phyloP scores from a whole-genome alignment of 2,888 invertebrate genomes.

The Ennomos fuscantarius region DNA sequence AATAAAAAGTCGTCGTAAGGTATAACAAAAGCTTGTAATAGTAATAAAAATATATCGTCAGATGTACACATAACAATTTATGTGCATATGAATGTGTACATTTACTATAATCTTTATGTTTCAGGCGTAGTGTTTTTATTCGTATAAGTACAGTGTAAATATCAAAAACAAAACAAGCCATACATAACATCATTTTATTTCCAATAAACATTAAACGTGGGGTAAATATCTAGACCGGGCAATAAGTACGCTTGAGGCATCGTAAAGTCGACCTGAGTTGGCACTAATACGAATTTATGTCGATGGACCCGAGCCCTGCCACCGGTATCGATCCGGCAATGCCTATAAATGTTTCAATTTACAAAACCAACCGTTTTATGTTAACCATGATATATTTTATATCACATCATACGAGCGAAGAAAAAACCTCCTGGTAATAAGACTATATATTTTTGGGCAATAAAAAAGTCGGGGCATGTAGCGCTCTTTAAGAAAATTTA shows the following conservation, averaged over 20 bases:
- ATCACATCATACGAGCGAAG: conserved; percentile 38
- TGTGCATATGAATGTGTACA: too few relatives aligned
- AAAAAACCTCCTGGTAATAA: conserved; percentile 32
- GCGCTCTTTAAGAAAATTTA: neutral
- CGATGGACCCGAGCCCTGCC: conserved; percentile 68
- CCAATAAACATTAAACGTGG: conserved; percentile 62
- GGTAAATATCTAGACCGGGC: conserved; percentile 68
- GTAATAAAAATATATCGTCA: too few relatives aligned
- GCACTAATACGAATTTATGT: conserved; percentile 84
- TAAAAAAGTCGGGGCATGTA: conserved; percentile 30
- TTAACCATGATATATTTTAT: conserved; percentile 52
- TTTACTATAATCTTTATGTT: too few relatives aligned
- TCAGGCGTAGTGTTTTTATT: neutral
- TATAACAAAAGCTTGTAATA: too few relatives aligned
- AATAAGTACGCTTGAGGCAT: conserved; percentile 76
- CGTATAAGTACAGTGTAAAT: neutral
- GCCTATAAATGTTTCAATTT: conserved; percentile 81
- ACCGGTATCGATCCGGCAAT: conserved; percentile 71
- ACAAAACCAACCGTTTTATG: conserved; percentile 60
- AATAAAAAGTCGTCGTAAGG: too few relatives aligned
- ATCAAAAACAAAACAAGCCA: conserved; percentile 29
- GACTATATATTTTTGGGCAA: conserved; percentile 35
- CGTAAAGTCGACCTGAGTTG: conserved; percentile 83
- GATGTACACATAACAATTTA: too few relatives aligned
- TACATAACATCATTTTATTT: conserved; percentile 53